Percentiles rank a stretch among this genome's conserved stretches.
phyloP scores from a whole-genome alignment of 2,888 invertebrate species.

The Drosophila peninsularis region DNA sequence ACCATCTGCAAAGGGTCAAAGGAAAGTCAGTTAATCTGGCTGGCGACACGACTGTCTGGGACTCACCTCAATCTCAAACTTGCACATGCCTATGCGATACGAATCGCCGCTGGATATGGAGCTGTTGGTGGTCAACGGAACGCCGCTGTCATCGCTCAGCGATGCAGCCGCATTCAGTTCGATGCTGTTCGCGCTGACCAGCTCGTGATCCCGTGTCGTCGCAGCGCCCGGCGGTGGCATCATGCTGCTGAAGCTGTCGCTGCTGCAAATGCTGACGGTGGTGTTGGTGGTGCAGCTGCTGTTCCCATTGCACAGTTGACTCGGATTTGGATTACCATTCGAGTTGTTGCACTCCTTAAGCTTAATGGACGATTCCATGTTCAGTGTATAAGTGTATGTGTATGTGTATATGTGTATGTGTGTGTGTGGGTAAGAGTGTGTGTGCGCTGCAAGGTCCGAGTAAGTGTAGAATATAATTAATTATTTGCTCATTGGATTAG shows the following conservation, averaged over 20 bases:
- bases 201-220: constrained; percentile 70
- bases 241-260: constrained; percentile 82
- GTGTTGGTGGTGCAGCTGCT: constrained; percentile 74
- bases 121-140: constrained; percentile 84
- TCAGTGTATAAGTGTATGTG: constrained; percentile 31
- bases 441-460: constrained; percentile 18
- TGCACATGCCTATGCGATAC: constrained; percentile 84
- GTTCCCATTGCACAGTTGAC: constrained; percentile 47
- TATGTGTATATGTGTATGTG: constrained; percentile 4
- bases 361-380: constrained; percentile 79
- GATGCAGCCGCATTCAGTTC: constrained; percentile 84
- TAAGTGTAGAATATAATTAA: neutral
- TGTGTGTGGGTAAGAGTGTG: constrained; percentile 12
- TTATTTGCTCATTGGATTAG: constrained; percentile 8
- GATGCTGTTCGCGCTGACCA: constrained; percentile 84
- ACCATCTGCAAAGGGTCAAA: constrained; percentile 87
- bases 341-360: constrained; percentile 69
- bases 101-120: constrained; percentile 85
- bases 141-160: constrained; percentile 84
- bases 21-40: neutral
- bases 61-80: constrained; percentile 84
- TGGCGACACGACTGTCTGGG: no score
- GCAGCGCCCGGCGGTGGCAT: constrained; percentile 61
- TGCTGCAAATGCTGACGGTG: constrained; percentile 77
- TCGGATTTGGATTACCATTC: constrained; percentile 50